A percentile compares a stretch with the other conserved stretches of the same genome.
These are phyloP conservation scores for Drosophila ogumai DNA, from an alignment of 1,140 invertebrate species.

Conservation along the genomic window DNA sequence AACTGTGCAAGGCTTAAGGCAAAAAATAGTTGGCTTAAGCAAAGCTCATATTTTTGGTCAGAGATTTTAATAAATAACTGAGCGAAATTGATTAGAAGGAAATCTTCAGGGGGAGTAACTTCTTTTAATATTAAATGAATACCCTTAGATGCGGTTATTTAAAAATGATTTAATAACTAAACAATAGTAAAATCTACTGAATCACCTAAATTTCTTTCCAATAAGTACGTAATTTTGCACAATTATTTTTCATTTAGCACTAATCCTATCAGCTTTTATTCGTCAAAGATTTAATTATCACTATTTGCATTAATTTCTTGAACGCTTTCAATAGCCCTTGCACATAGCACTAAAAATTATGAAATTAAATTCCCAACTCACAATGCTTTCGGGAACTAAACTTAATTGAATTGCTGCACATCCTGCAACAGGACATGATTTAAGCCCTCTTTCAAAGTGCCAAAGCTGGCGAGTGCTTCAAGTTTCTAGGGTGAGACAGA, in stretches of 20 bases:
- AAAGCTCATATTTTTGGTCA: background rate
- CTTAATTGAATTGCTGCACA: constrained; percentile 13
- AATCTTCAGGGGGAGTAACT: background rate
- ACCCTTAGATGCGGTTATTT: too few species aligned
- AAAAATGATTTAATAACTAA: too few species aligned
- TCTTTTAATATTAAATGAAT: background rate
- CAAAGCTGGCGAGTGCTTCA: constrained; percentile 19
- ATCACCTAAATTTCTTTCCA: too few species aligned
- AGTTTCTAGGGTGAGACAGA: constrained; percentile 10
- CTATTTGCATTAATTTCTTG: background rate
- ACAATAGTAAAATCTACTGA: too few species aligned
- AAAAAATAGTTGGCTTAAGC: constrained; percentile 2
- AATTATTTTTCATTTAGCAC: background rate
- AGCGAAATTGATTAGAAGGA: background rate
- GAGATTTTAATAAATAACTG: constrained; percentile 1
- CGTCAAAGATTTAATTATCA: background rate
- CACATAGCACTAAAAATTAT: background rate
- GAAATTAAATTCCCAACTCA: background rate
- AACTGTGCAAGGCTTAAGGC: background rate
- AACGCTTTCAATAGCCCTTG: background rate
- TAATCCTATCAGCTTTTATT: background rate
- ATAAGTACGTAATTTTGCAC: too few species aligned
- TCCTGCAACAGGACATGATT: constrained; percentile 8
- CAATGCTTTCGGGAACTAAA: background rate
- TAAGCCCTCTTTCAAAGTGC: constrained; percentile 1